Conservation (phyloP, 2,113 vertebrate species). For the Suricata suricatta region DNA sequence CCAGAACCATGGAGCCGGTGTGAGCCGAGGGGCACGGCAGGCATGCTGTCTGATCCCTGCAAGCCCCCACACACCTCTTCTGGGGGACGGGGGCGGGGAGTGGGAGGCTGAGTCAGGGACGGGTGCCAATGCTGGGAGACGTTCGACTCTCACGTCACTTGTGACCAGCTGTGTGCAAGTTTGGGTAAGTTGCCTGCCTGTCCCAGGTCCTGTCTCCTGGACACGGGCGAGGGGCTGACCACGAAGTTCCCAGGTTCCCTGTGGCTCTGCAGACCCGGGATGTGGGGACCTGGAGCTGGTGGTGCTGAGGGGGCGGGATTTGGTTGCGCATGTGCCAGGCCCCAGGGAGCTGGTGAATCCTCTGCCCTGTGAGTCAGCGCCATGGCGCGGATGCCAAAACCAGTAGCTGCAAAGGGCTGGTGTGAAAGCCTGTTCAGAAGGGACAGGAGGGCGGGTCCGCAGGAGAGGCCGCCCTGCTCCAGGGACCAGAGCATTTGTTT, state of each 20-base stretch:
- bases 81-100: too few species aligned
- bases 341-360: not conserved
- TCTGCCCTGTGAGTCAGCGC: not conserved
- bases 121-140: too few species aligned
- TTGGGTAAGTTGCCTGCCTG: not conserved
- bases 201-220: not conserved
- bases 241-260: not conserved
- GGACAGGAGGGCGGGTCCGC: fast-evolving
- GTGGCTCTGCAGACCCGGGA: not conserved
- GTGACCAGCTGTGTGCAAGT: not conserved
- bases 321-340: fast-evolving
- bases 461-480: fast-evolving
- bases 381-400: not conserved
- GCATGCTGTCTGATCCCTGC: fast-evolving
- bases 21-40: not conserved
- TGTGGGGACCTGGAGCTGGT: fast-evolving
- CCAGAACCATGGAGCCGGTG: not conserved
- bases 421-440: fast-evolving
- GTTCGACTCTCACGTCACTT: too few species aligned
- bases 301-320: not conserved
- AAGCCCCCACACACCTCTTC: fast-evolving
- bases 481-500: fast-evolving
- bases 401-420: not conserved
- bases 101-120: not conserved
- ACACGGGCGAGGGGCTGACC: fast-evolving